phyloP scores from a whole-genome alignment of 2,888 invertebrate genomes.

The Limulus polyphemus region DNA sequence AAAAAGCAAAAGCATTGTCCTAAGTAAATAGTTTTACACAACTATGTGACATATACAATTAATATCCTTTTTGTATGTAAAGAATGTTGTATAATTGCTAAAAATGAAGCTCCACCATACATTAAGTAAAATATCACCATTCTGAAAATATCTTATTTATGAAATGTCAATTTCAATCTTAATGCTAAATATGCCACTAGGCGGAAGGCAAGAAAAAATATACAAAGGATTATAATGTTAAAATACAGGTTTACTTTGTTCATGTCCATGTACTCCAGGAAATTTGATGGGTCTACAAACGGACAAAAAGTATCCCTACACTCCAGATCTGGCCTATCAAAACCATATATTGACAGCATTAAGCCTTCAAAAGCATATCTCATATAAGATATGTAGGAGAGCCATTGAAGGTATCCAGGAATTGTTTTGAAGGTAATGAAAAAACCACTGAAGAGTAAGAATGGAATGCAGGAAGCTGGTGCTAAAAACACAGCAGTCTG shows the following conservation, averaged over 20 bases:
- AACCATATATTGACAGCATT: constrained; percentile 69
- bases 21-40: no score
- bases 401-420: constrained; percentile 85
- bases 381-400: constrained; percentile 88
- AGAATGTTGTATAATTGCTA: no score
- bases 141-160: no score
- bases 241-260: not conserved
- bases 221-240: not conserved
- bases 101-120: no score
- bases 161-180: not conserved
- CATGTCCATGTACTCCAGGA: not conserved
- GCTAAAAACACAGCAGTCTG: constrained; percentile 92
- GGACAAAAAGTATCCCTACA: constrained; percentile 74
- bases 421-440: constrained; percentile 94
- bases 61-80: no score
- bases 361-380: constrained; percentile 84
- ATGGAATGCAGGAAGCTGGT: constrained; percentile 88
- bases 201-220: not conserved
- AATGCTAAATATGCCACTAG: not conserved
- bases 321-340: constrained; percentile 51
- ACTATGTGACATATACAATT: no score
- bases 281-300: constrained; percentile 51
- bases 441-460: constrained; percentile 90
- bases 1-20: no score
- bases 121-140: no score